These are phyloP conservation scores for rat (Rattus norvegicus) DNA, from an alignment of 2,113 vertebrate genomes.

Conservation along the genomic window DNA sequence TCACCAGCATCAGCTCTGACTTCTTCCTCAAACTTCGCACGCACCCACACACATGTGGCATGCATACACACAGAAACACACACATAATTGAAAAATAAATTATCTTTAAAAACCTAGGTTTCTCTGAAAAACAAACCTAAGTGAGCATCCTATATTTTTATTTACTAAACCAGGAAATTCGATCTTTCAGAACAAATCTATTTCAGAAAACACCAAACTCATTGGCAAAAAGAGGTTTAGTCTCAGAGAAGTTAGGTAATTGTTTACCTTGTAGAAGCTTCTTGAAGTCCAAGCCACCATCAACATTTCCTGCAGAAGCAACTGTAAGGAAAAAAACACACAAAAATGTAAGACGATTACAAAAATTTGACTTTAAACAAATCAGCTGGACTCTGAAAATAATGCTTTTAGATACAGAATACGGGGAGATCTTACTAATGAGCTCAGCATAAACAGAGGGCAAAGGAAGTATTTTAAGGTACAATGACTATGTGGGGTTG, in stretches of 20 bases:
- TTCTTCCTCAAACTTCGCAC: too few species aligned
- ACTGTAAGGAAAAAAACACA: conserved; percentile 74
- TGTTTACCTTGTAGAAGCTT: conserved; percentile 80
- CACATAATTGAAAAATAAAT: background rate
- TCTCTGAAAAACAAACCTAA: conserved; percentile 59
- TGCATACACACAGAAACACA: background rate
- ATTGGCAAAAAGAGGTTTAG: conserved; percentile 7
- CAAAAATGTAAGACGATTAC: conserved; percentile 19
- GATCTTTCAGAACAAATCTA: conserved; percentile 33
- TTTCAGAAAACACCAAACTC: conserved; percentile 65
- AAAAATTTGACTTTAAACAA: conserved; percentile 15
- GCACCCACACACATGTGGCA: background rate
- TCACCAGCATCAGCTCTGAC: background rate
- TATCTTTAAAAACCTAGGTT: background rate
- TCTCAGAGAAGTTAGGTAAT: background rate
- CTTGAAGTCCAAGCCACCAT: conserved; percentile 59
- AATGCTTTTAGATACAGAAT: background rate
- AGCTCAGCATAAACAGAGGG: conserved; percentile 33
- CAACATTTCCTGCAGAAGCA: conserved; percentile 52
- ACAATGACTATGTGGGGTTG: background rate
- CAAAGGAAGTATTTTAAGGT: background rate
- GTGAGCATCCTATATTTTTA: conserved; percentile 1
- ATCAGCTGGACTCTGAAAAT: conserved; percentile 32
- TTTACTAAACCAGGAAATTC: conserved; percentile 38
- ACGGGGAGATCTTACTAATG: background rate